Base-by-base conservation (phyloP, 2,888 invertebrate genomes). In the Yponomeuta cagnagella region DNA sequence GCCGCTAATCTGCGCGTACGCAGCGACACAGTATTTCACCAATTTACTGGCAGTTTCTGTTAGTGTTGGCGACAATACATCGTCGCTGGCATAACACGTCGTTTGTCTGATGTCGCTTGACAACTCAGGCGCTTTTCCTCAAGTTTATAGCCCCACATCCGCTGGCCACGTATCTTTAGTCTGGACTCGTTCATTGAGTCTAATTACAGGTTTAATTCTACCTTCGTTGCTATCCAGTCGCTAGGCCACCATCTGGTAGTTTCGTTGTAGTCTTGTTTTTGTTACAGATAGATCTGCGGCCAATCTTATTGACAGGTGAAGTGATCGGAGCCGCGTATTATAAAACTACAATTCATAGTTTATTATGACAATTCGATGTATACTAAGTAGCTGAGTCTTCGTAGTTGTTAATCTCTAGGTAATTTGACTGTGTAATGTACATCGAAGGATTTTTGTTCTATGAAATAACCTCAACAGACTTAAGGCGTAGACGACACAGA, bases 31-130 rank as follows among this genome's bases (percentile, higher is more conserved):
- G 43, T 65, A 65, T 33, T 65, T 65, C 30, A 65, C 10, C 65
- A 31, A 65, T 65, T 43, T 15, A 58, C 15, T 58, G 52, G 15
- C 52, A 58, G 52, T 58, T 65, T 31, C 23, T 65, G 65, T 65
- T 65, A 65, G 65, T 65, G 65, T 65, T 65, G 65, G 65, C 65
- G 33, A 65, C 65, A 65, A 65, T 65, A 65, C 65, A 33, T 65
- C 33, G 12, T 10, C 65, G 31, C 65, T 65, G 33, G 30, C 30
- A 65, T 65, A 65, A 65, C 8, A 65, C 10, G 30, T 31, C 10
- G 33, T 31, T 31, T 33, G 30, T 33, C 31, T 31, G 12, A 33
- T 65, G 65, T 65, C 65, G 31, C 33, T 30, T 33, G 15, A 30
- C 65, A 65, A 65, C 65, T 65, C 65, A 65, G 12, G 10, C 65